Evolutionary conservation across 1,140 invertebrate species (phyloP), one percentile per base, ranked within the genome.

Genomic region (Microplitis mediator): DNA sequence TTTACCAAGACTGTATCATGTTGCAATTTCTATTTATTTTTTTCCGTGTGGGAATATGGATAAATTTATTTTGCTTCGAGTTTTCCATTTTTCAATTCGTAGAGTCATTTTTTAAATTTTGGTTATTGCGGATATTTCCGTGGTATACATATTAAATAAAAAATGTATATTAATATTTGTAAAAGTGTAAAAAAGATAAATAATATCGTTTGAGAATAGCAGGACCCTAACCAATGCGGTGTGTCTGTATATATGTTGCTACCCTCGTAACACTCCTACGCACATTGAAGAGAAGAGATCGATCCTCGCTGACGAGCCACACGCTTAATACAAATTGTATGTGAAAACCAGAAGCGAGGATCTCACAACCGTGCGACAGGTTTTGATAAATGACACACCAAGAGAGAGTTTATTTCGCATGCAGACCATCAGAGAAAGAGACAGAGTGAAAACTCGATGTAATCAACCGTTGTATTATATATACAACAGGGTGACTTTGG

Each of bases 301-400:
- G 75, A 80, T 80, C 45, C 63, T 71, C 65, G 62, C 52, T 72
- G 69, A 73, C 64, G 64, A 69, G 61, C 45, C 34, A 51, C 58
- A 39, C 69, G 69, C 71, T 76, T 78, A 78, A 83, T 82, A 81
- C 80, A 80, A 80, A 84, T 84, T 80, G 80, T 74, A 76, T 69
- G 75, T 76, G 74, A 80, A 80, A 80, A 79, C 75, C 74, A 73
- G 77, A 65, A 52, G 69, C 73, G 74, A 67, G 51, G 50, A 73
- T 62, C 45, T 63, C 60, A 51, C 32, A 35, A 34, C 74, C 76
- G 78, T 45, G 39, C 39, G 39, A 45, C 39, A 45, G 39, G 76
- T 76, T 83, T 84, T 84, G 82, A 84, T 83, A 83, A 84, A 84
- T 84, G 82, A 84, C 71, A 74, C 39, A 45, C 39, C 39, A 45